A percentile compares a stretch with the other conserved stretches of the same genome.
Conservation (phyloP, 2,797 vertebrate genomes). For the Oreonectes daqikongensis region DNA sequence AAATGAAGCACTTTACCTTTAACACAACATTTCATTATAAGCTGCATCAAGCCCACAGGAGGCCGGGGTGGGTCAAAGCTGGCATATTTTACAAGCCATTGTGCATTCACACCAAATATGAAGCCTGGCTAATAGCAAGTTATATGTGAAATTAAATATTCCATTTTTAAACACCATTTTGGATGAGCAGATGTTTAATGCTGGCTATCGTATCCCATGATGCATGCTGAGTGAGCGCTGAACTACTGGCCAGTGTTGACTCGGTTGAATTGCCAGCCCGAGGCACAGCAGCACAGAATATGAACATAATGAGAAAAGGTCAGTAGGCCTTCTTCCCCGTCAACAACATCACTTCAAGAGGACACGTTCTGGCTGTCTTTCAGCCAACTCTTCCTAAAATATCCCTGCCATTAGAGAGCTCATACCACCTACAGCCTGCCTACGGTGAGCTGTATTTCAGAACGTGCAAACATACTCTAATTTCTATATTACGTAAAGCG, state of each 20-base stretch:
- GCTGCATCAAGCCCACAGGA: background rate
- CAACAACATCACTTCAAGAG: constrained; percentile 79
- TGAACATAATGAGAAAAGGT: constrained; percentile 82
- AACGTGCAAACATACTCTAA: background rate
- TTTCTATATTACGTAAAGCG: background rate
- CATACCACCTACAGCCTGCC: constrained; percentile 67
- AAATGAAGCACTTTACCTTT: background rate
- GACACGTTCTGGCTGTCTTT: constrained; percentile 70
- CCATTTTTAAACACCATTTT: constrained; percentile 1
- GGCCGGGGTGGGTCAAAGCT: background rate
- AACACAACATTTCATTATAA: background rate
- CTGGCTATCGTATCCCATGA: constrained; percentile 27
- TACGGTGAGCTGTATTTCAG: constrained; percentile 73
- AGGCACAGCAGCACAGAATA: constrained; percentile 72
- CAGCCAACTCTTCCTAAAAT: constrained; percentile 67
- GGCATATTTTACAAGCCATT: constrained; percentile 2
- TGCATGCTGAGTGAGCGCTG: constrained; percentile 59
- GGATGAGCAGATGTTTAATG: constrained; percentile 51
- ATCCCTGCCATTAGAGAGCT: constrained; percentile 74
- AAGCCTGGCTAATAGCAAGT: background rate
- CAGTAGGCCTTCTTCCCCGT: constrained; percentile 76
- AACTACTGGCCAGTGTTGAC: constrained; percentile 74
- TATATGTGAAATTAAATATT: constrained; percentile 19
- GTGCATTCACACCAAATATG: background rate
- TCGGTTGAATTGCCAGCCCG: constrained; percentile 79